Conservation (phyloP, 2,888 invertebrate species). For the Furcula furcula region DNA sequence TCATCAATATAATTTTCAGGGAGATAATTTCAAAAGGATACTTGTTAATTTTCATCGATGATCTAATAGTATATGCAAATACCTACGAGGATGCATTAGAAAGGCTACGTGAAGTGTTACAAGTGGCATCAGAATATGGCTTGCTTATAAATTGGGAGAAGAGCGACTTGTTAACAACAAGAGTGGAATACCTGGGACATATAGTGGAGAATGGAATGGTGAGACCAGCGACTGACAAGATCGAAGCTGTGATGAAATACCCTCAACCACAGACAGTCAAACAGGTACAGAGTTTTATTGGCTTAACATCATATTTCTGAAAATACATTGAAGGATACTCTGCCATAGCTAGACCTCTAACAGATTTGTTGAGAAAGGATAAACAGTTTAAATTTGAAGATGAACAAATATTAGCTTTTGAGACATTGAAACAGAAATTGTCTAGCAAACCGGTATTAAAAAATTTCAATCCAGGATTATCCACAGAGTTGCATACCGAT, state of each 20-base stretch:
- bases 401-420: constrained; percentile 8
- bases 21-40: constrained; percentile 19
- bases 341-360: no score
- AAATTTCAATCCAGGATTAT: constrained; percentile 10
- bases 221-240: constrained; percentile 18
- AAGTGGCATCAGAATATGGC: constrained; percentile 10
- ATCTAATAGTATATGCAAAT: constrained; percentile 11
- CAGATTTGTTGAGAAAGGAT: no score
- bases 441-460: constrained; percentile 17
- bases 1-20: constrained; percentile 34
- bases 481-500: constrained; percentile 26
- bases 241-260: constrained; percentile 15
- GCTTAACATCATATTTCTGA: constrained; percentile 18
- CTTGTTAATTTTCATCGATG: constrained; percentile 18
- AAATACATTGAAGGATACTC: no score
- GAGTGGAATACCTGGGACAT: constrained; percentile 23
- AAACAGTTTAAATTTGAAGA: no score
- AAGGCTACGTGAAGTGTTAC: constrained; percentile 11
- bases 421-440: constrained; percentile 14
- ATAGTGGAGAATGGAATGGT: constrained; percentile 12
- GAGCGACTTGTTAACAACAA: neutral
- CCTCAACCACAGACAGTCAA: constrained; percentile 18
- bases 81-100: constrained; percentile 9
- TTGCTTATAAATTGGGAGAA: constrained; percentile 12
- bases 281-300: constrained; percentile 23